Evolutionary conservation across 1,140 invertebrate genomes (phyloP), one percentile per base, ranked within the genome.

Genomic region (Psix sp.): DNA sequence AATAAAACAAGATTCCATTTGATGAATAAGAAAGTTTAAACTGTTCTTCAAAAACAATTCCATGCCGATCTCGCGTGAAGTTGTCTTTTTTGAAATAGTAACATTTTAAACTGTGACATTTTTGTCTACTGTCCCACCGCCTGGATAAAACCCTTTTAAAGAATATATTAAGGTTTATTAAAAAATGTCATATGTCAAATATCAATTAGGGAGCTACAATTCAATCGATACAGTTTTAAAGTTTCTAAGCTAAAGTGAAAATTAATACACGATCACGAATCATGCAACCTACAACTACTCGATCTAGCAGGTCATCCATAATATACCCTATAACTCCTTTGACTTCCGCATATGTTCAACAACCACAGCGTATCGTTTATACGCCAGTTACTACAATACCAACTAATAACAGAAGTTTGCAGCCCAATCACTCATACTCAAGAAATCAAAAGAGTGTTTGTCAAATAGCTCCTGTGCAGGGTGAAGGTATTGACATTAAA

Each of bases 261-360:
- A 68, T 76, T 14, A 33, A 56, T 40, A 48, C 71, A 63, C 62
- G 66, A 74, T 39, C 18, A 59, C 67, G 59, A 79, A 84, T 76
- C 81, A 84, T 84, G 83, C 81, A 82, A 76, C 76, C 81, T 40
- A 65, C 77, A 15, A 63, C 77, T 43, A 54, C 73, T 46, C 80
- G 79, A 76, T 66, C 77, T 15, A 80, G 67, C 73, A 81, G 78
- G 76, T 81, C 81, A 63, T 77, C 68, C 20, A 51, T 78, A 57
- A 74, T 79, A 63, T 68, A 79, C 11, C 46, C 77, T 15, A 65
- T 76, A 45, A 52, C 77, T 31, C 54, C 66, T 17, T 9, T 56
- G 48, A 35, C 60, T 56, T 17, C 65, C 40, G 14, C 65, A 35
- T 63, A 60, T 46, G 46, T 60, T 42, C 68, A 59, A 5, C 80